These are phyloP conservation scores for Tragelaphus strepsiceros DNA, from an alignment of 2,113 vertebrate genomes.

Conservation along the genomic window DNA sequence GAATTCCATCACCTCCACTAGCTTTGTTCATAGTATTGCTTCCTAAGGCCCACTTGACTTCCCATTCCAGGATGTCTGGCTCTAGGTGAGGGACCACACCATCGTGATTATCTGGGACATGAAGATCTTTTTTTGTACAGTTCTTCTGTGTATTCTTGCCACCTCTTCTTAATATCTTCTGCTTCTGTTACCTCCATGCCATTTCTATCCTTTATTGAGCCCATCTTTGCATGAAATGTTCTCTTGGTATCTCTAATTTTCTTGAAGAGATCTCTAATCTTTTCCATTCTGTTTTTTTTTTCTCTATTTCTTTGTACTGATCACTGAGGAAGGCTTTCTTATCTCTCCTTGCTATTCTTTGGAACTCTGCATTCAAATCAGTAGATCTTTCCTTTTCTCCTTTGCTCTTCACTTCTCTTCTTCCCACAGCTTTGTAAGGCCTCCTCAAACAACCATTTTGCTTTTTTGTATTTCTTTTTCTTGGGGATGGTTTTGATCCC, in stretches of 20 bases:
- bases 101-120: not conserved
- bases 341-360: not conserved
- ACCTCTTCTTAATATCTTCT: not conserved
- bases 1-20: not conserved
- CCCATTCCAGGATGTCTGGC: not conserved
- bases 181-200: not conserved
- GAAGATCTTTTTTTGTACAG: not conserved
- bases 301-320: not conserved
- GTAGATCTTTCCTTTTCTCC: not conserved
- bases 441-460: not conserved
- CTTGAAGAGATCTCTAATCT: not conserved
- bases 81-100: not conserved
- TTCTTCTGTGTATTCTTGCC: not conserved
- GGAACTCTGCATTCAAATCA: not conserved
- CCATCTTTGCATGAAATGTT: not conserved
- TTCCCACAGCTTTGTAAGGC: not conserved
- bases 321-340: not conserved
- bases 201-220: not conserved
- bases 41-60: not conserved
- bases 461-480: not conserved
- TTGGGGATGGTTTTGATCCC: not conserved
- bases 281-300: not conserved
- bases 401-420: not conserved
- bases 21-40: not conserved
- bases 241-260: not conserved